Evolutionary conservation across 2,113 vertebrate species (phyloP).

Genomic region (Progne subis): DNA sequence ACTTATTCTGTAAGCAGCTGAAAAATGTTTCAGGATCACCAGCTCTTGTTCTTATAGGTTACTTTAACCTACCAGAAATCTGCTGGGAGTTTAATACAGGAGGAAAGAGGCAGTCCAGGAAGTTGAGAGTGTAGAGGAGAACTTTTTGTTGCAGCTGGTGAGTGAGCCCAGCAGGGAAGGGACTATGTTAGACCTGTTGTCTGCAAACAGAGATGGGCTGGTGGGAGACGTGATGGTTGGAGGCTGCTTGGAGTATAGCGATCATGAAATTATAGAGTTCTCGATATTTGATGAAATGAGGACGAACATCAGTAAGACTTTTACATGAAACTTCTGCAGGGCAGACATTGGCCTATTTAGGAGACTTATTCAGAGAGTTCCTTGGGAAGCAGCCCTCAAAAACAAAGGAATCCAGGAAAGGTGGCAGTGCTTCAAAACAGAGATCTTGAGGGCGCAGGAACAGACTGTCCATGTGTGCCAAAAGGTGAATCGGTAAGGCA

Average conservation of each 20-base stretch:
- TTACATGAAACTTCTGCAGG: neutral
- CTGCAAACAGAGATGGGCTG: neutral
- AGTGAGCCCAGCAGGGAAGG: neutral
- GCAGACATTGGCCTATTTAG: neutral
- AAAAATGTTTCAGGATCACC: neutral
- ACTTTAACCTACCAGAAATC: neutral
- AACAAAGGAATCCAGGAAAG: neutral
- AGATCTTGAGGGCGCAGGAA: neutral
- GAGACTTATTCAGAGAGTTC: neutral
- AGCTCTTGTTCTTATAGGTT: neutral
- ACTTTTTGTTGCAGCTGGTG: neutral
- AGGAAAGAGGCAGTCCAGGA: neutral
- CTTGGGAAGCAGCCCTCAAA: neutral
- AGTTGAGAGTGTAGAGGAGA: neutral
- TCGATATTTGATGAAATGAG: neutral
- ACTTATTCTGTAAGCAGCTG: neutral
- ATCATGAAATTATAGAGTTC: neutral
- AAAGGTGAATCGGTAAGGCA: neutral
- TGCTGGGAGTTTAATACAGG: neutral
- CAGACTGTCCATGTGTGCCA: neutral
- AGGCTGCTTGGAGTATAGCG: neutral
- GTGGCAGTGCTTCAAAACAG: fast-evolving
- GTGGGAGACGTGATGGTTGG: neutral
- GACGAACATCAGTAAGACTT: neutral
- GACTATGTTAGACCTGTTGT: neutral